Evolutionary conservation across 2,888 invertebrate genomes (phyloP).

Genomic region (Xiphydria camelus): DNA sequence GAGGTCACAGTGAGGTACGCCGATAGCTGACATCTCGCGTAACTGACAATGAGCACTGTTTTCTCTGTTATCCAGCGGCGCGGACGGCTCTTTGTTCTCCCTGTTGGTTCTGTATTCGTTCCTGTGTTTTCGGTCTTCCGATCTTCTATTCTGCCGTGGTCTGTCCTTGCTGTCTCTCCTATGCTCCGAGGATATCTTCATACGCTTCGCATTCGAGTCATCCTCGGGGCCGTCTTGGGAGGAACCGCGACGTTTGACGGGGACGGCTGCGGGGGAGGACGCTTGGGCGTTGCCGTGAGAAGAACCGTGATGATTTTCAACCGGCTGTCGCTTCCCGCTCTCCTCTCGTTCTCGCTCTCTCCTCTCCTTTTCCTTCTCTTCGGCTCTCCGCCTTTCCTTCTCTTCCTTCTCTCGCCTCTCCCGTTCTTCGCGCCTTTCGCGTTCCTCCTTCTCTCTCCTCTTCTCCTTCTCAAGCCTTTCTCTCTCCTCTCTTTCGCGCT

Average conservation of each 20-base stretch:
- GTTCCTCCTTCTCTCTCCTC: constrained; percentile 46
- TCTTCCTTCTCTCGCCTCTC: constrained; percentile 55
- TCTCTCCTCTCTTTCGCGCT: constrained; percentile 42
- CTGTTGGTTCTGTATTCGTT: constrained; percentile 55
- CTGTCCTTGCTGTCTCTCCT: constrained; percentile 75
- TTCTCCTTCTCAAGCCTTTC: constrained; percentile 56
- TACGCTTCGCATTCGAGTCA: constrained; percentile 64
- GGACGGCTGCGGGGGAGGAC: constrained; percentile 65
- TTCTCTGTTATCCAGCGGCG: constrained; percentile 43
- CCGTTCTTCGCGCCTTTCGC: constrained; percentile 54
- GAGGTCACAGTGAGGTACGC: background rate
- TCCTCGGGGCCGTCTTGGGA: constrained; percentile 72
- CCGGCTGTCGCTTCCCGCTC: constrained; percentile 35
- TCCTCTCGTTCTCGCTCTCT: constrained; percentile 53
- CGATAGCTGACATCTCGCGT: too few relatives aligned
- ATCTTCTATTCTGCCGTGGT: constrained; percentile 48
- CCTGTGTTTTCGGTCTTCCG: constrained; percentile 53
- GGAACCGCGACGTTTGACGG: constrained; percentile 75
- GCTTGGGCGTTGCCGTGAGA: constrained; percentile 14
- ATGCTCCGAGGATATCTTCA: constrained; percentile 62
- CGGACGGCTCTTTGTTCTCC: constrained; percentile 47
- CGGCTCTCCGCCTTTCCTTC: constrained; percentile 46
- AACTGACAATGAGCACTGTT: constrained; percentile 7
- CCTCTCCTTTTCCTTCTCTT: constrained; percentile 57
- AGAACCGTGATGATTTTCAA: constrained; percentile 45